Evolutionary conservation across 2,113 vertebrate genomes (phyloP).

Genomic region (Cebus imitator): DNA sequence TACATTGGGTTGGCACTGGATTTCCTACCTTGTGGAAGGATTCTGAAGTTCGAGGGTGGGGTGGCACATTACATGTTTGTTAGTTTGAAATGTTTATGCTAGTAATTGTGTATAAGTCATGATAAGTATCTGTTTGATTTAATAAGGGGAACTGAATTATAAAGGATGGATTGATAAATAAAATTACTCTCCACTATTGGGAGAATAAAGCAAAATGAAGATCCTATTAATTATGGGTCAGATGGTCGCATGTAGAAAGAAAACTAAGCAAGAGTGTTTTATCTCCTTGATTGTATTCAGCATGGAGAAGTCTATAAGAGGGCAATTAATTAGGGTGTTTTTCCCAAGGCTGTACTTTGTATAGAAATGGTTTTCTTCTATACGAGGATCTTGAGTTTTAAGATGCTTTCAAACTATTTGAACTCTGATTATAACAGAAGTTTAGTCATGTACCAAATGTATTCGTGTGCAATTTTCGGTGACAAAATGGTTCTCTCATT

Average conservation of each 20-base stretch:
- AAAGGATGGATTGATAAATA: constrained; percentile 41
- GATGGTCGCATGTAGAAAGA: constrained; percentile 13
- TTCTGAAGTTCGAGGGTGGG: background rate
- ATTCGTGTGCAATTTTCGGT: constrained; percentile 61
- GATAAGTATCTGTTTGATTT: constrained; percentile 49
- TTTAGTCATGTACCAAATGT: constrained; percentile 66
- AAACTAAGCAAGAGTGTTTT: constrained; percentile 39
- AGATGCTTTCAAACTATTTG: constrained; percentile 56
- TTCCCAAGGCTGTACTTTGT: constrained; percentile 23
- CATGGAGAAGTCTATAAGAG: constrained; percentile 26
- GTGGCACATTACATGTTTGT: background rate
- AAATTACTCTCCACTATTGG: constrained; percentile 1
- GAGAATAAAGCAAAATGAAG: constrained; percentile 45
- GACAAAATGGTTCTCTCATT: constrained; percentile 70
- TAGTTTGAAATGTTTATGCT: constrained; percentile 44
- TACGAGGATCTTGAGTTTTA: constrained; percentile 48
- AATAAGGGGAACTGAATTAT: constrained; percentile 49
- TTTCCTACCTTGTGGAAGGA: constrained; percentile 28
- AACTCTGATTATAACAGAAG: constrained; percentile 55
- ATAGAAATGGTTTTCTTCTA: constrained; percentile 40
- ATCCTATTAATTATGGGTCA: constrained; percentile 38
- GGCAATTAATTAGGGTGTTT: constrained; percentile 35
- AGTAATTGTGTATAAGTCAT: constrained; percentile 25
- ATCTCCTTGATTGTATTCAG: background rate
- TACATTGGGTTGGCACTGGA: constrained; percentile 3